phyloP scores from a whole-genome alignment of 1,140 invertebrate species.

The Camponotus pennsylvanicus region DNA sequence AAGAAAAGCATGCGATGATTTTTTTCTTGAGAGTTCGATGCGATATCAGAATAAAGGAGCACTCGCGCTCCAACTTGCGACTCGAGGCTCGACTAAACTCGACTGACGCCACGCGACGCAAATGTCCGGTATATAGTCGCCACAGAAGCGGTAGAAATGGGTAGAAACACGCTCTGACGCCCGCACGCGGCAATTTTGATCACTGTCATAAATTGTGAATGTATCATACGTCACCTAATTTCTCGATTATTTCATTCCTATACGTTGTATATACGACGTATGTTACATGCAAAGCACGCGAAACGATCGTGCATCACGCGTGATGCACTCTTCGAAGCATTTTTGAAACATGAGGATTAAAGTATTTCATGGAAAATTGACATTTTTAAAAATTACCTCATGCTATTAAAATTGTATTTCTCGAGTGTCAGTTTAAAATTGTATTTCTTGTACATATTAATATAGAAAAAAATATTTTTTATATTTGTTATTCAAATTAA shows the following conservation, averaged over 20 bases:
- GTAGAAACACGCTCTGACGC: conserved; percentile 14
- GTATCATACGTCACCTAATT: not conserved
- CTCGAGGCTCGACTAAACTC: conserved; percentile 7
- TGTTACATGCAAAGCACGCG: not conserved
- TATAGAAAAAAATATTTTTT: not conserved
- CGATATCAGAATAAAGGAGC: not conserved
- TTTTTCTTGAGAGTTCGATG: not conserved
- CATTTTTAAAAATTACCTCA: not conserved
- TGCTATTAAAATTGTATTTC: not conserved
- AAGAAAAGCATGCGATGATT: not conserved
- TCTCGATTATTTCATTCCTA: conserved; percentile 1
- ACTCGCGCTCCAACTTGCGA: not conserved
- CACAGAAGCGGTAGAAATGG: conserved; percentile 26
- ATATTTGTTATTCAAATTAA: too few species aligned
- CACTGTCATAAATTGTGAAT: not conserved
- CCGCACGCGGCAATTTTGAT: not conserved
- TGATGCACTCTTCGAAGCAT: not conserved
- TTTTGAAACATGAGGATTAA: not conserved
- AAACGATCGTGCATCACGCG: not conserved
- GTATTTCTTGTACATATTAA: not conserved
- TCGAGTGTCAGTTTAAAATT: too few species aligned
- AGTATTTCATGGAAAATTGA: not conserved
- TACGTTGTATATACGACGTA: not conserved
- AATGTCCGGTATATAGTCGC: conserved; percentile 40
- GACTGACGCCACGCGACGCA: conserved; percentile 32